These are phyloP conservation scores for Oncorhynchus masou DNA, from an alignment of 2,113 vertebrate genomes.

Conservation along the genomic window DNA sequence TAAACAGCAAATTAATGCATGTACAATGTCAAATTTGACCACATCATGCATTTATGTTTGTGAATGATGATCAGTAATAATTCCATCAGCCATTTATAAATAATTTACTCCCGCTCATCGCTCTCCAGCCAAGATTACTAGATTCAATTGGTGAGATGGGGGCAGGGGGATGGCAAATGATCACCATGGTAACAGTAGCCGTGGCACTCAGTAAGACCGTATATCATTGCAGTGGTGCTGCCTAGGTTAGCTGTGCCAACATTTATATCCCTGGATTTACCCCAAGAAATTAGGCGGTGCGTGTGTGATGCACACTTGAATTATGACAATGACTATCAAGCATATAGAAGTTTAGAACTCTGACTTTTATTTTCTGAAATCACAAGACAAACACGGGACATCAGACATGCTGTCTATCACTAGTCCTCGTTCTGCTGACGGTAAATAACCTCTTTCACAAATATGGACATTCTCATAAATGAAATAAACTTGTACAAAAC, in stretches of 20 bases:
- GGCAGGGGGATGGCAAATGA: conserved; percentile 30
- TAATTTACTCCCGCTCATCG: conserved; percentile 49
- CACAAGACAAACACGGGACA: too few relatives aligned
- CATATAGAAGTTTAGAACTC: too few relatives aligned
- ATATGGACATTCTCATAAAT: too few relatives aligned
- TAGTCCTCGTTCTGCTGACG: too few relatives aligned
- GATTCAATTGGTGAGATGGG: conserved; percentile 50
- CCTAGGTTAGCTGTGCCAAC: conserved; percentile 34
- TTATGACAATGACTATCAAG: neutral
- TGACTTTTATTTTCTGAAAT: too few relatives aligned
- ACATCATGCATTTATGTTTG: conserved; percentile 52
- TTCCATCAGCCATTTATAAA: conserved; percentile 69
- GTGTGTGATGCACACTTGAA: neutral
- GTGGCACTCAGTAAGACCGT: conserved; percentile 11
- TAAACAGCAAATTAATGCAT: conserved; percentile 57
- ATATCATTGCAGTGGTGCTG: conserved; percentile 43
- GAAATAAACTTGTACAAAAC: too few relatives aligned
- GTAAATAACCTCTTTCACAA: too few relatives aligned
- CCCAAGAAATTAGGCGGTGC: neutral
- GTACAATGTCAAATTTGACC: conserved; percentile 51
- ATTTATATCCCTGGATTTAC: conserved; percentile 16
- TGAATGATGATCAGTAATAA: conserved; percentile 64
- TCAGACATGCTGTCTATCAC: too few relatives aligned
- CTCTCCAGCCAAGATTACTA: conserved; percentile 56
- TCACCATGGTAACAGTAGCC: conserved; percentile 65